Conservation (phyloP, 2,113 vertebrate species). For the Carassius carassius region DNA sequence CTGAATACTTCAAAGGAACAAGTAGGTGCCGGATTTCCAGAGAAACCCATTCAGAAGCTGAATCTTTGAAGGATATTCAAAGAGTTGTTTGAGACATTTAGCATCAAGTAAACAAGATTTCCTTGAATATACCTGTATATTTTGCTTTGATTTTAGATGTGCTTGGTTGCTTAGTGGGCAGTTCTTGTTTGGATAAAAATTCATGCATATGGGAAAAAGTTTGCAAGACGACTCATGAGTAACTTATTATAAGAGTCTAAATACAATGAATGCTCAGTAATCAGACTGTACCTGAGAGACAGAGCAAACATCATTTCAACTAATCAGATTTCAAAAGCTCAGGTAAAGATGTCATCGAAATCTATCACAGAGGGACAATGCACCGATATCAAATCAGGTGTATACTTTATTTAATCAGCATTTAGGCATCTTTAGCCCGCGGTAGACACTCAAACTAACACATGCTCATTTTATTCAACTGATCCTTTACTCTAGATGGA, state of each 20-base stretch:
- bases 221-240: background rate
- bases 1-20: background rate
- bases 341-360: constrained; percentile 10
- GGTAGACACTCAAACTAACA: constrained; percentile 46
- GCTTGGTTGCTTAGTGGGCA: background rate
- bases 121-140: background rate
- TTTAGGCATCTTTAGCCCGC: background rate
- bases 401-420: constrained; percentile 6
- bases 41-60: background rate
- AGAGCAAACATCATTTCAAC: background rate
- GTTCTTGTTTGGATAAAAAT: background rate
- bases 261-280: background rate
- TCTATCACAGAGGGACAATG: constrained; percentile 11
- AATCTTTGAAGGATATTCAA: constrained; percentile 16
- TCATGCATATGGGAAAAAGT: background rate
- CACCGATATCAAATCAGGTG: background rate
- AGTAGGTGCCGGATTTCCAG: background rate
- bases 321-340: constrained; percentile 23
- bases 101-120: constrained; percentile 6
- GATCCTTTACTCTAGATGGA: constrained; percentile 3
- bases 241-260: background rate
- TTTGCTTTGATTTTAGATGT: background rate
- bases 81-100: background rate
- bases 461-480: background rate
- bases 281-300: background rate